Evolutionary conservation across 2,113 vertebrate genomes (phyloP).

Genomic region (Trogon melanurus): DNA sequence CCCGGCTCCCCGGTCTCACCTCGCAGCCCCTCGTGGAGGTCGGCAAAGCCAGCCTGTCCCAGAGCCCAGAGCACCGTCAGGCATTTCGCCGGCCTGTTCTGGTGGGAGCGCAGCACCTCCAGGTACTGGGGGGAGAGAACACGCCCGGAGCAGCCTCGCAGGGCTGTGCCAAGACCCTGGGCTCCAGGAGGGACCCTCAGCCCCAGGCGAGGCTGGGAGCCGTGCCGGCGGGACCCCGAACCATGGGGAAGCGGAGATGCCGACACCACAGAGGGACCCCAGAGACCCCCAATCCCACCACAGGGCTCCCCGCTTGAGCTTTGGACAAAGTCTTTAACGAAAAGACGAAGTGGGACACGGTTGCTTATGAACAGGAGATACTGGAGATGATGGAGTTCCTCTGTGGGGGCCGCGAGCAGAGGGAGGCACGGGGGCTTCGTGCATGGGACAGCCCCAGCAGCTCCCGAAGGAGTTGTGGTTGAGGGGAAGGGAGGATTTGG

Average conservation of each 20-base stretch:
- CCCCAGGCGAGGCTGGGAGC: background rate
- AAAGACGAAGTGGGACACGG: fast-evolving
- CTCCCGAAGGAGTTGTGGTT: background rate
- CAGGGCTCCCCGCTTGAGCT: fast-evolving
- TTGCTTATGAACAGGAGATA: background rate
- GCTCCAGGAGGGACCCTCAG: background rate
- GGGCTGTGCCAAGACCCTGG: fast-evolving
- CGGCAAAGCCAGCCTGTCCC: slow-evolving; percentile 89
- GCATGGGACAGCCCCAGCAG: fast-evolving
- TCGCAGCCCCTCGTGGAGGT: slow-evolving; percentile 90
- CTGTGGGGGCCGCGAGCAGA: fast-evolving
- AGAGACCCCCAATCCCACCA: background rate
- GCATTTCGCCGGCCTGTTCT: slow-evolving; percentile 88
- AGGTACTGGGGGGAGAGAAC: slow-evolving; percentile 78
- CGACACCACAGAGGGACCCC: background rate
- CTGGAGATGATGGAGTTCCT: background rate
- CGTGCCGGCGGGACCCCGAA: background rate
- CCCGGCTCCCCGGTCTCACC: slow-evolving; percentile 53
- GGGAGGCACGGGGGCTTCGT: background rate
- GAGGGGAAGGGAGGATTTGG: fast-evolving
- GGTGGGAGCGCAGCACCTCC: slow-evolving; percentile 89
- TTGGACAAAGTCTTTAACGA: background rate
- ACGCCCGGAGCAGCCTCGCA: fast-evolving
- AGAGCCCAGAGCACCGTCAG: slow-evolving; percentile 94
- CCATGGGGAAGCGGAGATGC: background rate